These are phyloP conservation scores for Sinocyclocheilus grahami DNA, from an alignment of 2,113 vertebrate species.

Conservation along the genomic window DNA sequence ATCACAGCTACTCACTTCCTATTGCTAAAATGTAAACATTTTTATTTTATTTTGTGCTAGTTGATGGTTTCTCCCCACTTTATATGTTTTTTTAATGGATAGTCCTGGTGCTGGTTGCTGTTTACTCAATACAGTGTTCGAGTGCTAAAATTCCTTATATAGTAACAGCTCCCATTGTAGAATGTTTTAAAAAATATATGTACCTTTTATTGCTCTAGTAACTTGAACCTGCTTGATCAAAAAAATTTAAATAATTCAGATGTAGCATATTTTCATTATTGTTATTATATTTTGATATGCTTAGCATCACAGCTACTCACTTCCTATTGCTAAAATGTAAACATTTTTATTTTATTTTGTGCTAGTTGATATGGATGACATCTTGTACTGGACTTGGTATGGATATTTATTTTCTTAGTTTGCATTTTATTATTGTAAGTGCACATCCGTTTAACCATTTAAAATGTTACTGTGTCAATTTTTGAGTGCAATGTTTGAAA, in stretches of 20 bases:
- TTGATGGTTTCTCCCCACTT: background rate
- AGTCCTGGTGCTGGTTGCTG: background rate
- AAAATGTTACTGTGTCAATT: background rate
- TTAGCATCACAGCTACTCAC: background rate
- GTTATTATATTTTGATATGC: background rate
- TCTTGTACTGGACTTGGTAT: background rate
- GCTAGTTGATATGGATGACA: background rate
- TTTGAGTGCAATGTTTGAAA: background rate
- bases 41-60: background rate
- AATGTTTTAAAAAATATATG: background rate
- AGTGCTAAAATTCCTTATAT: background rate
- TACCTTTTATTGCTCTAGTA: background rate
- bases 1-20: background rate
- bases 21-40: background rate
- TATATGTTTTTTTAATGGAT: background rate
- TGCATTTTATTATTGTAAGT: background rate
- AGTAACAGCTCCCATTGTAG: background rate
- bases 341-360: background rate
- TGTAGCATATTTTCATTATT: background rate
- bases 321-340: background rate
- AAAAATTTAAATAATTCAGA: too few relatives aligned
- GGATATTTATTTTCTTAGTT: background rate
- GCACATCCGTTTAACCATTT: background rate
- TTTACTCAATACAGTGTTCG: background rate
- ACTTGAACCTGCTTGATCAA: background rate